Conservation (phyloP, 1,140 invertebrate genomes). For the Leptinotarsa texana region DNA sequence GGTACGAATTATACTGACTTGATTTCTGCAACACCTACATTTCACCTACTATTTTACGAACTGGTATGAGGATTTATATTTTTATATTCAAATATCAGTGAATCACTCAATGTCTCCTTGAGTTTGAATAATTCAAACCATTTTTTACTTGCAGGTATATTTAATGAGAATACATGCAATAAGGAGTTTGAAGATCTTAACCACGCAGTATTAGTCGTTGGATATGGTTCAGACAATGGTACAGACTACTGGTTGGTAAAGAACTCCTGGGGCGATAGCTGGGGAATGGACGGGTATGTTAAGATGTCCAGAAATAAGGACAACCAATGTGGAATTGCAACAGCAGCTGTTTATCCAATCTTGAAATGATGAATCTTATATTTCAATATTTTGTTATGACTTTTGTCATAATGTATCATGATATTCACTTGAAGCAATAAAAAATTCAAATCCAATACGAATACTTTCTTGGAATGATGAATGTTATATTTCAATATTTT, state of each 20-base stretch:
- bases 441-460: too few species aligned
- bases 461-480: neutral
- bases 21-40: too few species aligned
- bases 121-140: neutral
- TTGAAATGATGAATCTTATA: neutral
- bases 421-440: too few species aligned
- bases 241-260: slow-evolving; percentile 44
- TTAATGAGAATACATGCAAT: slow-evolving; percentile 47
- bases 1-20: too few species aligned
- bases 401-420: too few species aligned
- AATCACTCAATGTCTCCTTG: neutral
- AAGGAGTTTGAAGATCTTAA: slow-evolving; percentile 30
- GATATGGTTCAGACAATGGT: slow-evolving; percentile 40
- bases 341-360: slow-evolving; percentile 58
- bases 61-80: too few species aligned
- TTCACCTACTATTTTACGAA: too few species aligned
- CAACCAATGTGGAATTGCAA: slow-evolving; percentile 90
- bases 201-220: slow-evolving; percentile 44
- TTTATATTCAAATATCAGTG: too few species aligned
- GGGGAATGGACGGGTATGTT: slow-evolving; percentile 75
- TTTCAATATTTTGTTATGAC: too few species aligned
- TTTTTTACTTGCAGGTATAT: slow-evolving; percentile 60
- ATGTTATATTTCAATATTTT: too few species aligned
- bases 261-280: slow-evolving; percentile 44
- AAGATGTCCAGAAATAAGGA: slow-evolving; percentile 85